Percentiles rank a stretch among this genome's conserved stretches.
Evolutionary conservation across 2,113 vertebrate genomes (phyloP).

Genomic region (Labeo catla): DNA sequence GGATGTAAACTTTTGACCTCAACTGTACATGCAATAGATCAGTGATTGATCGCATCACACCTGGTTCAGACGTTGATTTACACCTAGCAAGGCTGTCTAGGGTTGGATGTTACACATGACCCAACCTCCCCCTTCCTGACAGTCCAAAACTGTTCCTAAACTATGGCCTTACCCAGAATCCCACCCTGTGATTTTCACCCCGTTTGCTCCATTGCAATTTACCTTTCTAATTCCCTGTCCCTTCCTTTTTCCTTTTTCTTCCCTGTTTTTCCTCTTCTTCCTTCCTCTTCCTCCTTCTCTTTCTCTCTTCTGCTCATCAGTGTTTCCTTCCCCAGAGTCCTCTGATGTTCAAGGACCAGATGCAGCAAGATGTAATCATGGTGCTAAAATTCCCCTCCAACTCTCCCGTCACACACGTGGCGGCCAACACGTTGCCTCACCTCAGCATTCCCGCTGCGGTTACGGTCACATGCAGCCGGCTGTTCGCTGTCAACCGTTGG

Average conservation of each 20-base stretch:
- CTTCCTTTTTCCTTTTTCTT: conserved; percentile 65
- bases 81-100: background rate
- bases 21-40: no score
- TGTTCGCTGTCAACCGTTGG: conserved; percentile 98
- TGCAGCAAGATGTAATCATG: conserved; percentile 99
- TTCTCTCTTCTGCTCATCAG: conserved; percentile 87
- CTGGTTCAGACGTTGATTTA: background rate
- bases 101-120: conserved; percentile 47
- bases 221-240: conserved; percentile 75
- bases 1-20: no score
- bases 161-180: background rate
- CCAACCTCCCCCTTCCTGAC: conserved; percentile 47
- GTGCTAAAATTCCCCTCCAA: conserved; percentile 99
- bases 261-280: background rate
- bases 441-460: conserved; percentile 96
- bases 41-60: no score
- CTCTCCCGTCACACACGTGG: conserved; percentile 96
- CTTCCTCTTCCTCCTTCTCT: background rate
- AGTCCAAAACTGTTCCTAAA: conserved; percentile 38
- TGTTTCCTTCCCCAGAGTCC: conserved; percentile 99
- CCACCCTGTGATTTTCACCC: conserved; percentile 70
- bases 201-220: conserved; percentile 60
- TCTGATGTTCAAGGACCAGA: conserved; percentile 99
- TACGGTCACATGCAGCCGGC: conserved; percentile 96
- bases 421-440: conserved; percentile 96